These are phyloP conservation scores for Scaptomyza graminum DNA, from an alignment of 1,140 invertebrate species.

Conservation along the genomic window DNA sequence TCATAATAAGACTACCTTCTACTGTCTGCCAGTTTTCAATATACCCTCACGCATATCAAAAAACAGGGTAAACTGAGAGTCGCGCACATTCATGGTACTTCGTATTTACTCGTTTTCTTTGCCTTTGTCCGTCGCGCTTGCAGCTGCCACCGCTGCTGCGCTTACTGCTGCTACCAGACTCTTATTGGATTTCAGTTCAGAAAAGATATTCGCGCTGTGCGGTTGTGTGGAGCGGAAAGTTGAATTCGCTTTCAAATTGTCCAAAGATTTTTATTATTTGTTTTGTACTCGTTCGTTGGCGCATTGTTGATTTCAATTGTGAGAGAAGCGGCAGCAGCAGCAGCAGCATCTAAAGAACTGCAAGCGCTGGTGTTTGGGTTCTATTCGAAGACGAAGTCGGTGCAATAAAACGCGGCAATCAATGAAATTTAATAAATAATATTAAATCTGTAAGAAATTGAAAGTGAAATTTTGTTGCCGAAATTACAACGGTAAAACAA, in stretches of 20 bases:
- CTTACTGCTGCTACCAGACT: constrained; percentile 34
- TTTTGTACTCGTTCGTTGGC: constrained; percentile 51
- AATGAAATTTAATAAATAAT: constrained; percentile 36
- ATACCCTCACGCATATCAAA: not conserved
- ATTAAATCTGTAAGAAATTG: constrained; percentile 47
- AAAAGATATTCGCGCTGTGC: constrained; percentile 65
- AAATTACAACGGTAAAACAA: constrained; percentile 68
- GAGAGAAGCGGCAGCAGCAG: constrained; percentile 47
- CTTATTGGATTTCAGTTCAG: constrained; percentile 64
- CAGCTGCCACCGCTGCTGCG: constrained; percentile 47
- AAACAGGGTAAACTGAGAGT: constrained; percentile 17
- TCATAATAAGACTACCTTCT: too few species aligned
- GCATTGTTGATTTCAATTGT: constrained; percentile 65
- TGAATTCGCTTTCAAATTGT: constrained; percentile 64
- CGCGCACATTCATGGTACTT: constrained; percentile 7
- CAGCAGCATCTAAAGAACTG: constrained; percentile 39
- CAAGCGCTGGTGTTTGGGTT: constrained; percentile 33
- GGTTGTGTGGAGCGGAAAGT: constrained; percentile 73
- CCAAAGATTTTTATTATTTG: constrained; percentile 57
- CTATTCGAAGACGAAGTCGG: constrained; percentile 28
- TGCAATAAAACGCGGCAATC: constrained; percentile 40
- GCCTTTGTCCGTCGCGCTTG: constrained; percentile 48
- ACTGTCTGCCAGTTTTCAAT: not conserved
- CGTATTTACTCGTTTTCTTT: constrained; percentile 25
- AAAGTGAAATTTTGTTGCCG: constrained; percentile 68